phyloP scores from a whole-genome alignment of 2,797 vertebrate species.

The Ceryle rudis region DNA sequence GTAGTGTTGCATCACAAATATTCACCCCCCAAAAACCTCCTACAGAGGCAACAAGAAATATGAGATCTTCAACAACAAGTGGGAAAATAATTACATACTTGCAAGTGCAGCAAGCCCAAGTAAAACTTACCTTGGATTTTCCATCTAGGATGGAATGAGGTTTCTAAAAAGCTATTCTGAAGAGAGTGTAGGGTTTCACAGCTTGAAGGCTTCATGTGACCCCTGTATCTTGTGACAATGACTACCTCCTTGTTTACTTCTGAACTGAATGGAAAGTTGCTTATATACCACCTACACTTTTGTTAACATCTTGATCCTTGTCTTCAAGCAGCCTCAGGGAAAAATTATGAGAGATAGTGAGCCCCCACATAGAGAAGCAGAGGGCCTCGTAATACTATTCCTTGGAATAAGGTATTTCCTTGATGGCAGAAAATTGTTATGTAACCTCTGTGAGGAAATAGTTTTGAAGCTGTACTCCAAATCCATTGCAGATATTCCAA shows the following conservation, averaged over 20 bases:
- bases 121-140: not conserved
- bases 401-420: not conserved
- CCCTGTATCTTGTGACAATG: not conserved
- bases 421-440: not conserved
- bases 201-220: not conserved
- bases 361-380: not conserved
- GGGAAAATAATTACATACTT: not conserved
- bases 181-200: not conserved
- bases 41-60: not conserved
- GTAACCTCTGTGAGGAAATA: not conserved
- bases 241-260: slow-evolving; percentile 8
- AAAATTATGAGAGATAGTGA: not conserved
- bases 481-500: not conserved
- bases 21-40: rapidly evolving
- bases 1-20: not conserved
- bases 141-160: not conserved
- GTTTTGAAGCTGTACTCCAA: not conserved
- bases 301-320: not conserved
- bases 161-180: not conserved
- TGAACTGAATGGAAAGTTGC: not conserved
- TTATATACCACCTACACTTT: not conserved
- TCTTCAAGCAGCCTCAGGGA: not conserved
- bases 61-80: not conserved
- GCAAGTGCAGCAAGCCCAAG: not conserved
- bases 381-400: not conserved